phyloP scores from a whole-genome alignment of 2,888 invertebrate species.

The Folsomia candida region DNA sequence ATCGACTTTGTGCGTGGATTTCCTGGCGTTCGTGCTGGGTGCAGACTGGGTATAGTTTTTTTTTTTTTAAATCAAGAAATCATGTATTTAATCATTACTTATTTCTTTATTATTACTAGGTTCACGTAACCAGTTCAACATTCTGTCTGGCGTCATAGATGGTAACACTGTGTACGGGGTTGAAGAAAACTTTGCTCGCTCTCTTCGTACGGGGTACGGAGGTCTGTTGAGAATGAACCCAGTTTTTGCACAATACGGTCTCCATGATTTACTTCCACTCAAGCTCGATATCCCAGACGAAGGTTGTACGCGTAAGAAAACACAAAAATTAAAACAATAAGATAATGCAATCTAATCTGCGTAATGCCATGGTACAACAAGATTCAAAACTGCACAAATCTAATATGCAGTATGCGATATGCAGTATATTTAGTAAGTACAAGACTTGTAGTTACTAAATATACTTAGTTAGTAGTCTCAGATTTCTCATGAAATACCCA shows the following conservation, averaged over 20 bases:
- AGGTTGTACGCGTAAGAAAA: constrained; percentile 70
- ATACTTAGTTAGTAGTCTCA: too few species aligned
- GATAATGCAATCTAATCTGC: too few species aligned
- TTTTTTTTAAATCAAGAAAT: neutral
- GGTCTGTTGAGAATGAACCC: constrained; percentile 85
- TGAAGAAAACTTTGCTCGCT: constrained; percentile 75
- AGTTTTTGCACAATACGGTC: constrained; percentile 78
- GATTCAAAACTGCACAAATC: too few species aligned
- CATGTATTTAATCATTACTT: constrained; percentile 1
- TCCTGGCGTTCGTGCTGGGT: constrained; percentile 81
- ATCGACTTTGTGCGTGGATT: constrained; percentile 87
- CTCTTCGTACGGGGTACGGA: constrained; percentile 75
- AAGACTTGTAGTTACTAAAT: too few species aligned
- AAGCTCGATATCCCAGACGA: constrained; percentile 88
- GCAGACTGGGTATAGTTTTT: constrained; percentile 69
- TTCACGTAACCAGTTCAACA: constrained; percentile 80
- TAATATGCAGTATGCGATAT: too few species aligned
- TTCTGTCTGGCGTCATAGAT: constrained; percentile 79
- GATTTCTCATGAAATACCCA: too few species aligned
- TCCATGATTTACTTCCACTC: constrained; percentile 81
- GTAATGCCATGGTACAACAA: too few species aligned
- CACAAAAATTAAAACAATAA: neutral
- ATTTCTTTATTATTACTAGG: constrained; percentile 60
- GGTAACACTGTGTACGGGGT: constrained; percentile 88
- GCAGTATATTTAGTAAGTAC: too few species aligned